A percentile compares a stretch with the other conserved stretches of the same genome.
These are phyloP conservation scores for Palloptera scutellata DNA, from an alignment of 2,888 invertebrate genomes.

Conservation along the genomic window DNA sequence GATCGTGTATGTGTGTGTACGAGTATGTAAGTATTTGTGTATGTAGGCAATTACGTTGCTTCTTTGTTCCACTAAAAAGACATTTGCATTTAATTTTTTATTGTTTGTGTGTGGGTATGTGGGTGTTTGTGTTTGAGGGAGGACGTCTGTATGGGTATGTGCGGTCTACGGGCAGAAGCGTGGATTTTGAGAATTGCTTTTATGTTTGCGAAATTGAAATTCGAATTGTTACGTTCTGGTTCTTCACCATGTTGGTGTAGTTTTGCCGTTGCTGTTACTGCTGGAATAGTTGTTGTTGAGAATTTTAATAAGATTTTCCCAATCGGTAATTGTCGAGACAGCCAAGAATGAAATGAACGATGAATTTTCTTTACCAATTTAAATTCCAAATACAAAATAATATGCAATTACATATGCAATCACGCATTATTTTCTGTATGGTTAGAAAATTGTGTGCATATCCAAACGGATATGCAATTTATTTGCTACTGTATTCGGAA, in stretches of 20 bases:
- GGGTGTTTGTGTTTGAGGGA: neutral
- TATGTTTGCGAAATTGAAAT: constrained; percentile 36
- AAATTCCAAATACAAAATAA: too few species aligned
- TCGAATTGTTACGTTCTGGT: constrained; percentile 19
- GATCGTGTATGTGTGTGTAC: neutral
- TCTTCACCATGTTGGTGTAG: constrained; percentile 25
- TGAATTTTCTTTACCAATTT: too few species aligned
- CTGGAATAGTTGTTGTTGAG: constrained; percentile 27
- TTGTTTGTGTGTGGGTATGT: constrained; percentile 5
- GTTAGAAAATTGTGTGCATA: too few species aligned
- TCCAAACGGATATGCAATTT: too few species aligned
- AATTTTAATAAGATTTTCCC: constrained; percentile 35
- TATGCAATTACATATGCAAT: too few species aligned
- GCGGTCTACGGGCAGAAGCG: constrained; percentile 14
- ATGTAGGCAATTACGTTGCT: constrained; percentile 32
- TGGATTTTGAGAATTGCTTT: constrained; percentile 30
- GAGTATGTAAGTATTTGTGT: neutral
- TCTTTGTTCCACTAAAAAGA: constrained; percentile 27
- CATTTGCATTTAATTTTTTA: constrained; percentile 30
- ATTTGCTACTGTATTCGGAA: too few species aligned
- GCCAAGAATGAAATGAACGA: too few species aligned
- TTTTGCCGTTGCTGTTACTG: too few species aligned
- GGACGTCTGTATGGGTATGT: constrained; percentile 7
- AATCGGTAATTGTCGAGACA: neutral
- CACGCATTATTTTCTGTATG: too few species aligned